These are phyloP conservation scores for Rallus crepitans DNA, from an alignment of 2,797 vertebrate species.

Conservation along the genomic window DNA sequence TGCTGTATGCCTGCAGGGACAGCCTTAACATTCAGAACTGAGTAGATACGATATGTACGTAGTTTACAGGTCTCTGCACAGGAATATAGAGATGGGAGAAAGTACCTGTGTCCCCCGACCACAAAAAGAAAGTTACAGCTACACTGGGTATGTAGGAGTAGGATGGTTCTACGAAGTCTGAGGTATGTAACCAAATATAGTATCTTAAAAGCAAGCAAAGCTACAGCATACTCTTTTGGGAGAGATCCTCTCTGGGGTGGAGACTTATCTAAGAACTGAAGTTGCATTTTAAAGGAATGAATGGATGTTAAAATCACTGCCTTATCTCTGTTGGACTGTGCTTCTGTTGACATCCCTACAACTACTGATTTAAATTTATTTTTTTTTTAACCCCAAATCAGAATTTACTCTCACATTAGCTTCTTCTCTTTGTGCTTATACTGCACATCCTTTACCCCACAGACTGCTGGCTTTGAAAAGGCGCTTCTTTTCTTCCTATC, in stretches of 20 bases:
- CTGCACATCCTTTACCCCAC: not conserved
- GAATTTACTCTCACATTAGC: not conserved
- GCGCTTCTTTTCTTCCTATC: not conserved
- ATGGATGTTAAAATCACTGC: not conserved
- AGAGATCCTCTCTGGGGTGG: not conserved
- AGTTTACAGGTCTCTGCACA: not conserved
- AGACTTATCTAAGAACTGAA: not conserved
- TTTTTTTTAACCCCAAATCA: not conserved
- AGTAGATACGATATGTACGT: not conserved
- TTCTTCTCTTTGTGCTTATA: not conserved
- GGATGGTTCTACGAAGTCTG: not conserved
- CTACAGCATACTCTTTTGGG: not conserved
- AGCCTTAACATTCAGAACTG: not conserved
- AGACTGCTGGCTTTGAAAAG: conserved; percentile 74
- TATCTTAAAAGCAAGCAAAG: not conserved
- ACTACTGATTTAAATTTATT: not conserved
- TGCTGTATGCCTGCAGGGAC: not conserved
- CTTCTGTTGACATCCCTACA: not conserved
- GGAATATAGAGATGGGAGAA: not conserved
- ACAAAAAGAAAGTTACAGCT: not conserved
- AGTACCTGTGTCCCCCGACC: not conserved
- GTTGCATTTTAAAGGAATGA: not conserved
- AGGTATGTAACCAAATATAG: not conserved
- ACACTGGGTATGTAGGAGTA: not conserved
- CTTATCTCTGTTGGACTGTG: not conserved